Conservation (phyloP, 2,797 vertebrate genomes). For the Fistularia tabacaria region DNA sequence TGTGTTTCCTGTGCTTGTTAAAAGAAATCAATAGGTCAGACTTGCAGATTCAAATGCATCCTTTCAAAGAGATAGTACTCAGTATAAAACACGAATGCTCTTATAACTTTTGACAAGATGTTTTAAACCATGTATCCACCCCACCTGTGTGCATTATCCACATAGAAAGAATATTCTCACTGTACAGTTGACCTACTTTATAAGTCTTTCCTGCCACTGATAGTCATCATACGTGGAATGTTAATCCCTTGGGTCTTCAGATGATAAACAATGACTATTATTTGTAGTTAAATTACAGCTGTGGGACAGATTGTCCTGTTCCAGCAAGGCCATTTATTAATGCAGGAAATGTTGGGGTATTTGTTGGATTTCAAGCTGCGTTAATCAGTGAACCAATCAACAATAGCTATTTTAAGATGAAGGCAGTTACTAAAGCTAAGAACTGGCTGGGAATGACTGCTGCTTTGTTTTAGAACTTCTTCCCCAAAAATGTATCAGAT, state of each 20-base stretch:
- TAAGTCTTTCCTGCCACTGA: slow-evolving; percentile 16
- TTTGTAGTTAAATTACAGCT: slow-evolving; percentile 24
- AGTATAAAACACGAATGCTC: no score
- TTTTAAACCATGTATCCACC: no score
- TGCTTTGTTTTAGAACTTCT: no score
- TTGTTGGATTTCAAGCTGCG: slow-evolving; percentile 40
- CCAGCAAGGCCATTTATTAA: slow-evolving; percentile 32
- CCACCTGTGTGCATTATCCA: no score
- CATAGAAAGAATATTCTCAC: no score
- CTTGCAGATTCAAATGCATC: no score
- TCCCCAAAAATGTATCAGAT: no score
- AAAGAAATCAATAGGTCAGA: no score
- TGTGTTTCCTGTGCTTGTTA: no score
- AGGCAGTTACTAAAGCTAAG: not conserved
- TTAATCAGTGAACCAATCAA: slow-evolving; percentile 15
- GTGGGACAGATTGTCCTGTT: slow-evolving; percentile 30
- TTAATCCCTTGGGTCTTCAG: not conserved
- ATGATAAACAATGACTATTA: slow-evolving; percentile 7
- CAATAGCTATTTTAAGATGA: not conserved
- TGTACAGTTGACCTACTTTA: slow-evolving; percentile 7
- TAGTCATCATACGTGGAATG: not conserved
- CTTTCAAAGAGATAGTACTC: no score
- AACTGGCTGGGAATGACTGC: no score
- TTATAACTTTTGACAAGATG: no score
- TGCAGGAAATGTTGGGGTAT: slow-evolving; percentile 17